Base-by-base conservation (phyloP, 2,113 vertebrate genomes). In the Urocitellus parryii region DNA sequence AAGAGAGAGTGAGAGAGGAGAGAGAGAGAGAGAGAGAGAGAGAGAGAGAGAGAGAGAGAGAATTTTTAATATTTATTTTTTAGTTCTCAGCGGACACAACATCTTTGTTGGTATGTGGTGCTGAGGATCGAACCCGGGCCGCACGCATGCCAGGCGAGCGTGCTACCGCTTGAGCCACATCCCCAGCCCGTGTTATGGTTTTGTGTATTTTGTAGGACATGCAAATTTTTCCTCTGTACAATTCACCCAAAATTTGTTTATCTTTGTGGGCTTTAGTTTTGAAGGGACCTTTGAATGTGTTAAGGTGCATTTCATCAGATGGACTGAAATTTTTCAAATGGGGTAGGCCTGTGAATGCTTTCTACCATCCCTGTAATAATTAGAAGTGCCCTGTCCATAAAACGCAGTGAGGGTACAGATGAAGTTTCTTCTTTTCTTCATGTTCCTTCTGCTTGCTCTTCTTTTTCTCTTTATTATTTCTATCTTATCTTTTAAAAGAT, bases 281-380 rank as follows among this genome's bases (percentile, higher is more conserved):
- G 51, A 86, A 70, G 5, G 90, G 48, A 67, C 10, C 65, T 89
- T 73, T 95, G 37, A 93, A 2, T 73, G 27, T 78, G 32, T 51
- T 42, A 87, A 94, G 63, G 27, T 68, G 65, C 68, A 48, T 80
- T 94, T 91, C 34, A 84, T 80, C 45, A 84, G 65, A 34, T 79
- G 24, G 51, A 51, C 77, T 94, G 63, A 79, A n/a, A 29, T 29
- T 56, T 83, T 94, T 25, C 29, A 32, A 48, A 61, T 88, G 72
- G 83, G 78, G 5, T 73, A 72, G 67, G 37, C 63, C 39, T 37
- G 45, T 45, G 37, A 58, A 29, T 77, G n/a, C 27, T 56, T 91
- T 91, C 91, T 79, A 42, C 17, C 78, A 34, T 67, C 45, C 24
- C 12, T 80, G 13, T 81, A 37, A 56, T 88, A 45, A 76, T 88